Evolutionary conservation across 2,888 invertebrate species (phyloP).

Genomic region (Escarpia spicata): DNA sequence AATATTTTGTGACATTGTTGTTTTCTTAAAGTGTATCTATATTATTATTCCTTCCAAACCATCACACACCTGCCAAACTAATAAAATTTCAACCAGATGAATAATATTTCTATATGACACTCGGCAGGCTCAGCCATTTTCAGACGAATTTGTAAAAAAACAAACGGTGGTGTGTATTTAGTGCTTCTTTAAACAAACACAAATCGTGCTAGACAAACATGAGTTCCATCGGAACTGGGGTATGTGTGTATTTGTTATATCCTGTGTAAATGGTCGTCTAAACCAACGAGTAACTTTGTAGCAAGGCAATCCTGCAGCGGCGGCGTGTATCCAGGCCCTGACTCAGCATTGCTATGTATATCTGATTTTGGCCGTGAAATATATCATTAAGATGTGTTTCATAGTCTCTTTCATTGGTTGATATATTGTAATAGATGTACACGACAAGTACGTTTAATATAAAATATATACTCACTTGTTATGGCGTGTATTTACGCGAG

Average conservation of each 20-base stretch:
- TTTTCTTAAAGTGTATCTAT: background rate
- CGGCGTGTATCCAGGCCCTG: background rate
- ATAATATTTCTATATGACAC: background rate
- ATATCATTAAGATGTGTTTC: background rate
- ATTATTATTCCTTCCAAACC: background rate
- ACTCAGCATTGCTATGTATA: background rate
- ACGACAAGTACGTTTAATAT: background rate
- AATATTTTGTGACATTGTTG: background rate
- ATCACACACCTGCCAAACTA: background rate
- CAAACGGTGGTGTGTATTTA: background rate
- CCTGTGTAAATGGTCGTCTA: background rate
- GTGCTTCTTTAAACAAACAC: background rate
- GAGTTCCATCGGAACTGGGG: constrained; percentile 45
- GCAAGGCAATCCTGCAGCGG: background rate
- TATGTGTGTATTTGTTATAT: constrained; percentile 25
- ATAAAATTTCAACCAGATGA: background rate
- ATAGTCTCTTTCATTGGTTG: background rate
- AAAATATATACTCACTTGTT: background rate
- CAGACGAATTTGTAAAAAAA: background rate
- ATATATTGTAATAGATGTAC: background rate
- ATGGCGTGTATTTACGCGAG: background rate
- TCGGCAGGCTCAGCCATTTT: background rate
- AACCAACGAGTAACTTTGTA: constrained; percentile 7
- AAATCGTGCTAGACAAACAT: constrained; percentile 30
- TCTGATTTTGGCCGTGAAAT: background rate